phyloP scores from a whole-genome alignment of 2,888 invertebrate genomes.

The Nomada fucata region DNA sequence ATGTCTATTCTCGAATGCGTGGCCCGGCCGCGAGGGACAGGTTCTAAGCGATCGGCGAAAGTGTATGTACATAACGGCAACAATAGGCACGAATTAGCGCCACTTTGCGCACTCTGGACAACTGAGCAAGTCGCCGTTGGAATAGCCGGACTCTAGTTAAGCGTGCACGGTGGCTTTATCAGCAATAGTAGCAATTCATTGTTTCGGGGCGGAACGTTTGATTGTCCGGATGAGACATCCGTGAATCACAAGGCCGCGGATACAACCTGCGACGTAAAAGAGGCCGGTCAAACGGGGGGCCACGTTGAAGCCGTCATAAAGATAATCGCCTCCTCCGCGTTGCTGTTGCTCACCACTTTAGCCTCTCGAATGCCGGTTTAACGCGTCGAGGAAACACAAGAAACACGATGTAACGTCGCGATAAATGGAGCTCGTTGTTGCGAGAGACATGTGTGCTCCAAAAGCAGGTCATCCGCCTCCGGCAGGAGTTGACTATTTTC shows the following conservation, averaged over 20 bases:
- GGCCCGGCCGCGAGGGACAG: constrained; percentile 19
- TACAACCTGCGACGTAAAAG: constrained; percentile 47
- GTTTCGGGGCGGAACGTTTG: background rate
- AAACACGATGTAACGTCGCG: constrained; percentile 24
- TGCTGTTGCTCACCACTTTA: constrained; percentile 31
- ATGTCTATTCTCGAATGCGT: constrained; percentile 52
- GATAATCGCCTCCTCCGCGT: constrained; percentile 58
- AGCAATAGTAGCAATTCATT: background rate
- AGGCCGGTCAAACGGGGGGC: constrained; percentile 49
- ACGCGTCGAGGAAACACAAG: constrained; percentile 14
- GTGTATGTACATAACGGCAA: constrained; percentile 15
- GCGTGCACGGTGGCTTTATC: background rate
- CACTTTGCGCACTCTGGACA: constrained; percentile 24
- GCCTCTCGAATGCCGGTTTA: constrained; percentile 36
- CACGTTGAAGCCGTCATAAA: constrained; percentile 46
- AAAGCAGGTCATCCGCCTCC: constrained; percentile 42
- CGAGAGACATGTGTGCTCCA: constrained; percentile 1
- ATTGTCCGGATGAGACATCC: background rate
- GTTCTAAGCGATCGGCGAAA: constrained; percentile 44
- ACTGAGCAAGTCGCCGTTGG: constrained; percentile 28
- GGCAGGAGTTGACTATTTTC: constrained; percentile 43
- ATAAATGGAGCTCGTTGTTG: constrained; percentile 9
- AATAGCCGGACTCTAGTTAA: too few relatives aligned
- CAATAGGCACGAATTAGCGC: constrained; percentile 40
- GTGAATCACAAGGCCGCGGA: constrained; percentile 19